Evolutionary conservation across 2,113 vertebrate genomes (phyloP).

Genomic region (Formicarius rufipectus): DNA sequence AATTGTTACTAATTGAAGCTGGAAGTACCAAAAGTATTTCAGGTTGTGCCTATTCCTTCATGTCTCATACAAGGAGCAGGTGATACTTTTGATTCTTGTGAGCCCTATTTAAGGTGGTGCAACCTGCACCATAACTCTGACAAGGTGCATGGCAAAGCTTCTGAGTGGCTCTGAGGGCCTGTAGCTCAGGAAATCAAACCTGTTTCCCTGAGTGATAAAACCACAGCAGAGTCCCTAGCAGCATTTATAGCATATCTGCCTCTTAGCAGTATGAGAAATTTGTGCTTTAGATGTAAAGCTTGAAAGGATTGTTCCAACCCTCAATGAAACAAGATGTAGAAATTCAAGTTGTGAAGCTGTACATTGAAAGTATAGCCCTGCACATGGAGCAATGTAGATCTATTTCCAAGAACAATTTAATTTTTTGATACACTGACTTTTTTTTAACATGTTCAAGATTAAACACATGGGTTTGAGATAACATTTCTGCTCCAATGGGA

Average conservation of each 20-base stretch:
- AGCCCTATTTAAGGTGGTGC: not conserved
- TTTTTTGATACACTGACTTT: not conserved
- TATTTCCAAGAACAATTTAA: not conserved
- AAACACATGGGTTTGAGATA: not conserved
- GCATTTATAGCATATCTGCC: not conserved
- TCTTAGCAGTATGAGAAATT: not conserved
- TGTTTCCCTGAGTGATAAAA: not conserved
- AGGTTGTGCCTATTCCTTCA: not conserved
- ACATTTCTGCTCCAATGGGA: not conserved
- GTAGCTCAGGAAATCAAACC: not conserved
- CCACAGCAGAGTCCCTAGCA: not conserved
- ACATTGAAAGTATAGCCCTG: not conserved
- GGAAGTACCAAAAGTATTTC: not conserved
- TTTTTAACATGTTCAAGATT: not conserved
- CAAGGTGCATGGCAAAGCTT: not conserved
- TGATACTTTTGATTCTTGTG: not conserved
- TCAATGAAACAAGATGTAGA: not conserved
- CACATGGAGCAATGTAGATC: not conserved
- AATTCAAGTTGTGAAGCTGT: not conserved
- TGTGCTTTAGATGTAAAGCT: not conserved
- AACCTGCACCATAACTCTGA: not conserved
- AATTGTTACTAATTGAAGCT: not conserved
- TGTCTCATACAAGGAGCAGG: not conserved
- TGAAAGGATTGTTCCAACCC: not conserved
- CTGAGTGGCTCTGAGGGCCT: not conserved